Percentiles rank a stretch among this genome's conserved stretches.
phyloP scores from a whole-genome alignment of 2,113 vertebrate genomes.

The Lasiurus cinereus region DNA sequence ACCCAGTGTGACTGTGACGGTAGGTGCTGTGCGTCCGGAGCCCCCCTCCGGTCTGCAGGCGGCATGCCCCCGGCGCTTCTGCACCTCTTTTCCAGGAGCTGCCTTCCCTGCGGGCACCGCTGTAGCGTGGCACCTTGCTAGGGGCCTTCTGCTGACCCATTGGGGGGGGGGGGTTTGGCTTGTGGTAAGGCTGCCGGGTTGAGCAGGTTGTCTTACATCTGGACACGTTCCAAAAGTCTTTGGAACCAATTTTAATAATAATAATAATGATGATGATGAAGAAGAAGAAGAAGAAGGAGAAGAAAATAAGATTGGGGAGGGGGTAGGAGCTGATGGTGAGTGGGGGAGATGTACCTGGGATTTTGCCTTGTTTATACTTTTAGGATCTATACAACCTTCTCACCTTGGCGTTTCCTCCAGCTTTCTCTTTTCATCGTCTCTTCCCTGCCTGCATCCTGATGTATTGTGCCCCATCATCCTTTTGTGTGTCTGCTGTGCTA shows the following conservation, averaged over 20 bases:
- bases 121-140: not conserved
- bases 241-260: not conserved
- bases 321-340: not conserved
- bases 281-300: not conserved
- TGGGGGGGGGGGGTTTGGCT: not conserved
- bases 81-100: not conserved
- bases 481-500: not conserved
- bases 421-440: not conserved
- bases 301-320: not conserved
- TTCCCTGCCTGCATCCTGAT: not conserved
- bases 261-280: not conserved
- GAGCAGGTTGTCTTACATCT: conserved; percentile 64
- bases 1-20: conserved; percentile 80
- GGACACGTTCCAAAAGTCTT: not conserved
- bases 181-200: not conserved
- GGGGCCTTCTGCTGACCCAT: not conserved
- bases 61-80: not conserved
- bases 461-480: not conserved
- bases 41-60: not conserved
- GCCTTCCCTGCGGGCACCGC: not conserved
- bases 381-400: not conserved
- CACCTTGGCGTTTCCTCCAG: not conserved
- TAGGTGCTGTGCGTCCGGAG: conserved; percentile 77
- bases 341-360: not conserved
- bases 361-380: not conserved